Percentiles rank a stretch among this genome's conserved stretches.
phyloP scores from a whole-genome alignment of 2,888 invertebrate genomes.

The Pollenia amentaria region DNA sequence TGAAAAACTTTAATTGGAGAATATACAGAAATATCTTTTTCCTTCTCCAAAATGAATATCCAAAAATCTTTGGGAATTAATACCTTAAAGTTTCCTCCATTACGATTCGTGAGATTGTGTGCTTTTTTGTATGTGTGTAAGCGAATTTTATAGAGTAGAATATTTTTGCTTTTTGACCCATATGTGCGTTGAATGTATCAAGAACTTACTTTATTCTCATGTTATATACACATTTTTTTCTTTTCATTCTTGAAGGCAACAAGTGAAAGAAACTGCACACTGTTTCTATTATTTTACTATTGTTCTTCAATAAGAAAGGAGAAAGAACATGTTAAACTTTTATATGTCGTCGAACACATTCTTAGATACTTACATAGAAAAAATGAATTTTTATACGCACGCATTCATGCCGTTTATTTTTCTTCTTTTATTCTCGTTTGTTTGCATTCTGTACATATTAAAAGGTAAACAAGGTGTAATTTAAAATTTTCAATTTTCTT shows the following conservation, averaged over 20 bases:
- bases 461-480: constrained; percentile 23
- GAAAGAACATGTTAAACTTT: too few species aligned
- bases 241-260: constrained; percentile 7
- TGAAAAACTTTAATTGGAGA: too few species aligned
- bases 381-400: not conserved
- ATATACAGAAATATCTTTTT: too few species aligned
- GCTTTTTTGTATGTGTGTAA: not conserved
- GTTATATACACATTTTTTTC: not conserved
- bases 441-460: not conserved
- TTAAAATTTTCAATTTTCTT: constrained; percentile 20
- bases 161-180: constrained; percentile 32
- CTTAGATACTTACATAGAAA: too few species aligned
- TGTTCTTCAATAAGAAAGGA: not conserved
- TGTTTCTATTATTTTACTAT: not conserved
- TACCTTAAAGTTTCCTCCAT: not conserved
- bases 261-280: constrained; percentile 22
- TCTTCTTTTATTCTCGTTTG: not conserved
- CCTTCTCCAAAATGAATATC: too few species aligned
- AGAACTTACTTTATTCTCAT: not conserved
- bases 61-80: too few species aligned
- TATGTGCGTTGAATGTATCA: constrained; percentile 26
- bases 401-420: not conserved
- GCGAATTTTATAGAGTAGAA: constrained; percentile 30
- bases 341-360: too few species aligned
- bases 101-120: not conserved